Conservation (phyloP, 2,888 invertebrate species). For the Galerucella calmariensis region DNA sequence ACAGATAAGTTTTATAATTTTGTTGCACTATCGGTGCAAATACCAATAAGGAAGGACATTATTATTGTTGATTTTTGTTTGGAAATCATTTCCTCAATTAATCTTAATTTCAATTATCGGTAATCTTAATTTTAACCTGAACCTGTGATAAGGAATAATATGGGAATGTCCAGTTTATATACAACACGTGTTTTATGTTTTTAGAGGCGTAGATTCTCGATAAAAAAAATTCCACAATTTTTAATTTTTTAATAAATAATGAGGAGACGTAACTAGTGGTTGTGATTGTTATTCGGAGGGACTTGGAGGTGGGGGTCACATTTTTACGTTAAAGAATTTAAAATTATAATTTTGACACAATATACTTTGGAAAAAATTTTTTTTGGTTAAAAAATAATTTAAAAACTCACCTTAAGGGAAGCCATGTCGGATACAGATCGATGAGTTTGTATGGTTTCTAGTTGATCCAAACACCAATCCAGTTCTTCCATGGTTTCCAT, state of each 20-base stretch:
- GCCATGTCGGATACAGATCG: constrained; percentile 99
- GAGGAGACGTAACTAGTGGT: neutral
- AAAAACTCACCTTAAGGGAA: constrained; percentile 88
- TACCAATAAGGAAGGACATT: neutral
- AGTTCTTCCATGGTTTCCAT: constrained; percentile 98
- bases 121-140: neutral
- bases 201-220: no score
- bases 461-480: constrained; percentile 99
- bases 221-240: no score
- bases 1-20: neutral
- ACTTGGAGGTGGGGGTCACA: no score
- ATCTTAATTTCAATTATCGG: neutral
- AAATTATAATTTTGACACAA: no score
- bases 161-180: neutral
- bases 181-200: neutral
- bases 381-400: neutral
- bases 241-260: neutral
- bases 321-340: no score
- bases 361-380: neutral
- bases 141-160: neutral
- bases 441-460: constrained; percentile 99
- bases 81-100: neutral
- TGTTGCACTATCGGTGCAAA: neutral
- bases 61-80: neutral
- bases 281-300: no score